A percentile compares a stretch with the other conserved stretches of the same genome.
phyloP scores from a whole-genome alignment of 1,140 invertebrate species.

The Zaprionus kolodkinae region DNA sequence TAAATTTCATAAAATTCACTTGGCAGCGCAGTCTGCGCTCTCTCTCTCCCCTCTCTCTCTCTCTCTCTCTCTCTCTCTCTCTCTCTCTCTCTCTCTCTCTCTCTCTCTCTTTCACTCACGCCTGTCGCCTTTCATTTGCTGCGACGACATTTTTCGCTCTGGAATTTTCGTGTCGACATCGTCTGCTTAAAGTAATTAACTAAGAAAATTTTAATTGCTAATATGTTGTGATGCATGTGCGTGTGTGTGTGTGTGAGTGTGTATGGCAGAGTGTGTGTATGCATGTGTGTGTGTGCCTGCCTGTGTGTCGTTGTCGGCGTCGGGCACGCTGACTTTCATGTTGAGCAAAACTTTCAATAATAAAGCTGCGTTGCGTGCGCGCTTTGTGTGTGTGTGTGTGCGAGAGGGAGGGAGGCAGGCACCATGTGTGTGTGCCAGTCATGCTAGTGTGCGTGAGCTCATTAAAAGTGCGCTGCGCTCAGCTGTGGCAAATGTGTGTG shows the following conservation, averaged over 20 bases:
- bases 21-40: slow-evolving; percentile 11
- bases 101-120: slow-evolving; percentile 11
- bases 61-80: slow-evolving; percentile 2
- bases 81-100: neutral
- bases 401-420: slow-evolving; percentile 5
- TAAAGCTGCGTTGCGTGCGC: slow-evolving; percentile 22
- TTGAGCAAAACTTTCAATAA: slow-evolving; percentile 58
- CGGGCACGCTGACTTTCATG: slow-evolving; percentile 28
- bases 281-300: slow-evolving; percentile 17
- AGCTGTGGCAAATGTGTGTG: slow-evolving; percentile 2
- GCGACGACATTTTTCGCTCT: slow-evolving; percentile 62
- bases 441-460: slow-evolving; percentile 48
- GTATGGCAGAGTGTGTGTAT: slow-evolving; percentile 19
- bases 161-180: slow-evolving; percentile 61
- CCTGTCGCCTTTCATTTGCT: slow-evolving; percentile 73
- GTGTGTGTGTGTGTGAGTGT: slow-evolving; percentile 47
- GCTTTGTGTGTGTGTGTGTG: slow-evolving; percentile 11
- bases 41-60: neutral
- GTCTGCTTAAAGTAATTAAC: slow-evolving; percentile 84
- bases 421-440: slow-evolving; percentile 8
- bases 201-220: slow-evolving; percentile 84
- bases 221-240: slow-evolving; percentile 81
- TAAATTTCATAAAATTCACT: slow-evolving; percentile 82
- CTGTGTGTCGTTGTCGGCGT: slow-evolving; percentile 6
- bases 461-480: slow-evolving; percentile 59